phyloP scores from a whole-genome alignment of 2,888 invertebrate species.

The Strigamia maritima region DNA sequence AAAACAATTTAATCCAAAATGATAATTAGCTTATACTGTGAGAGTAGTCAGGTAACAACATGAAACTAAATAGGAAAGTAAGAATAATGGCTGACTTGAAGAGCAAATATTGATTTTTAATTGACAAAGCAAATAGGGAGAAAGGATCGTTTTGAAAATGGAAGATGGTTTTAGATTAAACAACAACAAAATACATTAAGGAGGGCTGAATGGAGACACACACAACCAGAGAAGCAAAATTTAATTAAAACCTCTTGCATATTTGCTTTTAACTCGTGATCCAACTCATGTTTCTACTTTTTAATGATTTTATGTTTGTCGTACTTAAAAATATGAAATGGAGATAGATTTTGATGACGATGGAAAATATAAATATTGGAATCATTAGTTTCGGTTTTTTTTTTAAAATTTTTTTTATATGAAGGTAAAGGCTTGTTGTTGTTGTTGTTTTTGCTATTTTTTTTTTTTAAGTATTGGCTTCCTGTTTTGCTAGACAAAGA shows the following conservation, averaged over 20 bases:
- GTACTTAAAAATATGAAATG: not conserved
- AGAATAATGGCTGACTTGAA: not conserved
- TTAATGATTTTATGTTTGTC: not conserved
- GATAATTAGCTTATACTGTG: not conserved
- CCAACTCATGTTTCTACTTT: not conserved
- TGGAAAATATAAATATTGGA: too few species aligned
- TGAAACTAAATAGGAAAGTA: not conserved
- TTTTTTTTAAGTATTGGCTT: not conserved
- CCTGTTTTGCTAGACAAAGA: not conserved
- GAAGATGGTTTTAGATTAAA: not conserved
- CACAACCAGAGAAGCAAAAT: not conserved
- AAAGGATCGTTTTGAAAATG: not conserved
- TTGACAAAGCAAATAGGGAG: not conserved
- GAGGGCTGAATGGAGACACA: not conserved
- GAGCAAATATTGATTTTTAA: slow-evolving; percentile 1
- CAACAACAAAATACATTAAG: not conserved
- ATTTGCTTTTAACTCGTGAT: not conserved
- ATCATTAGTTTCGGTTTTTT: too few species aligned
- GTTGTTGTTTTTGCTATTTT: not conserved
- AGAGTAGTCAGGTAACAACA: not conserved
- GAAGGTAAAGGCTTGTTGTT: too few species aligned
- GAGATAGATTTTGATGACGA: not conserved
- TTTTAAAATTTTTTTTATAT: too few species aligned
- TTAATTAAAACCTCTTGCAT: not conserved
- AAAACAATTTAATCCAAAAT: too few species aligned